A percentile compares a stretch with the other conserved stretches of the same genome.
Evolutionary conservation across 2,797 vertebrate species (phyloP).

Genomic region (Trematomus bernacchii): DNA sequence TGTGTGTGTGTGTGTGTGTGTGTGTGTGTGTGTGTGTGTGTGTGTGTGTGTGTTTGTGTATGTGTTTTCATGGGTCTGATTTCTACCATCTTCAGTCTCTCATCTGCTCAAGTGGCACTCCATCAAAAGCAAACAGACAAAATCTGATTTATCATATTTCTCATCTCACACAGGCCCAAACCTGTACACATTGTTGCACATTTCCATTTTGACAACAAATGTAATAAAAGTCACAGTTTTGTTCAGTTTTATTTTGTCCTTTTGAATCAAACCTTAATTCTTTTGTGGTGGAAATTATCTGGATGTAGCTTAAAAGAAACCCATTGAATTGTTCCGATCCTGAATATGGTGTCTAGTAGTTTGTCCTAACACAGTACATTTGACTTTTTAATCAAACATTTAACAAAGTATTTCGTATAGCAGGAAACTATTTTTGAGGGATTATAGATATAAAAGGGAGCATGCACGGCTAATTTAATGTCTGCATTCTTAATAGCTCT

Average conservation of each 20-base stretch:
- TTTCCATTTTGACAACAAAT: conserved; percentile 40
- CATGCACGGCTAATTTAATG: neutral
- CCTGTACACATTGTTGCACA: conserved; percentile 21
- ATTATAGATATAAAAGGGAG: neutral
- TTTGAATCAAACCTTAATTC: neutral
- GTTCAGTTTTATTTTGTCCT: neutral
- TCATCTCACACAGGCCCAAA: conserved; percentile 16
- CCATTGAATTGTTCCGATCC: conserved; percentile 11
- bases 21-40: no score
- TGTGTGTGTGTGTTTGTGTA: conserved; percentile 1
- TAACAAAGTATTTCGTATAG: neutral
- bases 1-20: neutral
- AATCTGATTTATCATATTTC: conserved; percentile 52
- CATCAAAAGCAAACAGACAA: conserved; percentile 64
- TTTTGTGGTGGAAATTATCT: conserved; percentile 8
- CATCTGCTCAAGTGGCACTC: conserved; percentile 64
- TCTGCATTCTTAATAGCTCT: conserved; percentile 22
- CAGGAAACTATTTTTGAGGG: neutral
- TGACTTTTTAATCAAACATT: conserved; percentile 13
- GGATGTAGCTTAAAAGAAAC: neutral
- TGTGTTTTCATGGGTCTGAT: conserved; percentile 49
- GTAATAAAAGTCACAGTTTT: conserved; percentile 41
- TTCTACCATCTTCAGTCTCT: conserved; percentile 40
- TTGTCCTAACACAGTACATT: neutral
- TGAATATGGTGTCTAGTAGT: neutral